Conservation (phyloP, 2,113 vertebrate species). For the Chamaea fasciata region DNA sequence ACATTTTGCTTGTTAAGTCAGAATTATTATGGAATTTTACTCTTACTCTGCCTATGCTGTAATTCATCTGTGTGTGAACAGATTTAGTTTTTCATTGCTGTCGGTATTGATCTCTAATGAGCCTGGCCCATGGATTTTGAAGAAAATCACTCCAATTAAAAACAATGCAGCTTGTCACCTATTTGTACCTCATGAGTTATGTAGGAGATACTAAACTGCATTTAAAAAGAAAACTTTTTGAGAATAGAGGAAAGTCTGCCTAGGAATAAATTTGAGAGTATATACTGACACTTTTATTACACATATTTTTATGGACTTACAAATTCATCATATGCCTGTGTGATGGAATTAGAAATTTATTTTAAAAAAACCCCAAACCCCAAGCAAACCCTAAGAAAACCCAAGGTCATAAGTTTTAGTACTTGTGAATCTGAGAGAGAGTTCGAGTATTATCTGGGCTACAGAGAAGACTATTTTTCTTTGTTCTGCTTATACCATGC, state of each 20-base stretch:
- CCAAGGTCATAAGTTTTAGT: neutral
- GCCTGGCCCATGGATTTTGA: constrained; percentile 12
- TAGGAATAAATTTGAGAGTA: neutral
- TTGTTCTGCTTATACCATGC: neutral
- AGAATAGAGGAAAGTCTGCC: neutral
- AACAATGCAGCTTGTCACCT: neutral
- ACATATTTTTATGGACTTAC: neutral
- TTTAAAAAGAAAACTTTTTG: neutral
- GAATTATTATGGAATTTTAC: constrained; percentile 31
- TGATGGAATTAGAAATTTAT: neutral
- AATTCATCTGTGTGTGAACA: neutral
- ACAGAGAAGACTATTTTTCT: neutral
- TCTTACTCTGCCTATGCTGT: neutral
- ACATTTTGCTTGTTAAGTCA: constrained; percentile 32
- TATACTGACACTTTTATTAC: neutral
- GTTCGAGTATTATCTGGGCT: neutral
- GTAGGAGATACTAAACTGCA: neutral
- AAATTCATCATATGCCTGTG: neutral
- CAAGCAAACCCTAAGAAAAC: neutral
- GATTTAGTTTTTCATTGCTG: constrained; percentile 13
- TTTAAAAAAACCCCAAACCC: neutral
- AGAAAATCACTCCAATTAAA: constrained; percentile 17
- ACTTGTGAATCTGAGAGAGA: neutral
- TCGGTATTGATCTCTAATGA: constrained; percentile 42
- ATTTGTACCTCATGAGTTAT: neutral